Conservation (phyloP, 2,797 vertebrate genomes). For the Acipenser ruthenus region DNA sequence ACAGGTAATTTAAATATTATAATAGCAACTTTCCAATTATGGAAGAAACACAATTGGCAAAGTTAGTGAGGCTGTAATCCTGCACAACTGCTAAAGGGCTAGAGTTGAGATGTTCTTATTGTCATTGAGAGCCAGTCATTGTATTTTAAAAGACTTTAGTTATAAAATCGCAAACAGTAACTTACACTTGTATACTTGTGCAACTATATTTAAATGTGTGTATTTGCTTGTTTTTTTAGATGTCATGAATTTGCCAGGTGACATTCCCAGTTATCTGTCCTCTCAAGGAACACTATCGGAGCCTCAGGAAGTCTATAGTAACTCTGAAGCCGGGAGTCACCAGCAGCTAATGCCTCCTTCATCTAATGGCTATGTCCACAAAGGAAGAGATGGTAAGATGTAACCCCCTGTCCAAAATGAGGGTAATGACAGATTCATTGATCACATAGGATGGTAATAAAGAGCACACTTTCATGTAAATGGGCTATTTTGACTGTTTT, state of each 20-base stretch:
- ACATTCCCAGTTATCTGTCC: slow-evolving; percentile 72
- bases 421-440: not conserved
- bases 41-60: too few species aligned
- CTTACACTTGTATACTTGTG: not conserved
- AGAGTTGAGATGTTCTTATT: too few species aligned
- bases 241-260: slow-evolving; percentile 69
- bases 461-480: too few species aligned
- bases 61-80: too few species aligned
- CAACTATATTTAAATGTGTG: too few species aligned
- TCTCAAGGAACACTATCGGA: slow-evolving; percentile 72
- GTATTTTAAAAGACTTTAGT: not conserved
- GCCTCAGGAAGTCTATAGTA: slow-evolving; percentile 74
- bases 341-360: slow-evolving; percentile 93
- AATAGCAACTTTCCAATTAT: not conserved
- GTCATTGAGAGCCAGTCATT: not conserved
- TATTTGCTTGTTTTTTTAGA: slow-evolving; percentile 39
- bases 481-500: not conserved
- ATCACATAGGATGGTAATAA: too few species aligned
- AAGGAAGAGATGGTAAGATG: slow-evolving; percentile 73
- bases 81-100: too few species aligned
- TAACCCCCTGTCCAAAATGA: not conserved
- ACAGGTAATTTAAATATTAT: slow-evolving; percentile 47
- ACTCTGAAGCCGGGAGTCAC: slow-evolving; percentile 86
- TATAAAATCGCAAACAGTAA: not conserved
- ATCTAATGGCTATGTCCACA: slow-evolving; percentile 73